Base-by-base conservation (phyloP, 2,797 vertebrate genomes). In the Hozukius guyotensis region DNA sequence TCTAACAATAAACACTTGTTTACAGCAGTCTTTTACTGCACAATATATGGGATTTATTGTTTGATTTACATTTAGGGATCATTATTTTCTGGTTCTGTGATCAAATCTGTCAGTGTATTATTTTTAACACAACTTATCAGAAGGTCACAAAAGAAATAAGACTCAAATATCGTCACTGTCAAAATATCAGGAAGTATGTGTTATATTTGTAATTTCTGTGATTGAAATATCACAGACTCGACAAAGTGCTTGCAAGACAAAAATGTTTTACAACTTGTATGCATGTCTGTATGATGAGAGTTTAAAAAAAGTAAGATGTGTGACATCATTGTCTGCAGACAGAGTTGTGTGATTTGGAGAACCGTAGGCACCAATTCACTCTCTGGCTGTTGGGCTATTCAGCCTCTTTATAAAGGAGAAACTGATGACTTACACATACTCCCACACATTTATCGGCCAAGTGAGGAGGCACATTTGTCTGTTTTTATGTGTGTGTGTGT, bases 341-440 rank as follows among this genome's bases (percentile, higher is more conserved):
- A 53, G 34, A 42, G 75, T 73, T 18, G 22, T 56, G 77, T 64
- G 77, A 71, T 72, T 49, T 64, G 66, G 27, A 74, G 73, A 74
- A 65, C 46, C 57, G 62, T 66, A 69, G 66, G 70, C 75, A 60
- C 78, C 57, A 53, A 72, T 84, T 84, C 81, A 69, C 68, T 69
- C 36, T 31, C 4, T 72, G 73, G 18, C 79, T 74, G 82, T 49
- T 68, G 32, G 57, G 29, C 78, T 62, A 73, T 82, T 81, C 72
- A 84, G 82, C 8, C 34, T 60, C 20, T 74, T 65, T 83, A 61
- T 5, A 83, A 86, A 78, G 68, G 75, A 78, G 59, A 80, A 79
- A 75, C 49, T 77, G 69, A 82, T 68, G 70, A 82, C 61, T 77
- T 60, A 60, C 77, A 75, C 76, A 80, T 64, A 77, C 80, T 13